A percentile compares a stretch with the other conserved stretches of the same genome.
These are phyloP conservation scores for Drosophila nigrodunni DNA, from an alignment of 1,140 invertebrate genomes.

Conservation along the genomic window DNA sequence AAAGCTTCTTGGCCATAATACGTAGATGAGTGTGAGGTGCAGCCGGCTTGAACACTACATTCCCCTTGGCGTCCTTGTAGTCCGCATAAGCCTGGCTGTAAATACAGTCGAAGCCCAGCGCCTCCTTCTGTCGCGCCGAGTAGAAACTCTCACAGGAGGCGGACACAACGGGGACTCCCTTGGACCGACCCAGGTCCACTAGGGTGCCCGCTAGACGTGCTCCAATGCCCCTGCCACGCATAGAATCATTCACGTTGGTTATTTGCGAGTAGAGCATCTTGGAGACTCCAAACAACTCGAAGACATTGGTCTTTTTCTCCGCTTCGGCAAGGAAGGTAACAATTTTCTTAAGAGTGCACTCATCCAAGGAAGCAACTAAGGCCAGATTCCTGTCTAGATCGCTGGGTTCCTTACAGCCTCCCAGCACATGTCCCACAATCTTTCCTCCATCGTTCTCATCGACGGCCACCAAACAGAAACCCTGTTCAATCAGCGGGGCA, in stretches of 20 bases:
- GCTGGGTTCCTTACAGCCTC: not conserved
- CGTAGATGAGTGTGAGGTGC: slow-evolving; percentile 44
- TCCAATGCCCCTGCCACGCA: slow-evolving; percentile 36
- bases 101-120: slow-evolving; percentile 44
- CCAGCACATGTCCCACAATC: not conserved
- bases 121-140: slow-evolving; percentile 43
- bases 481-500: not conserved
- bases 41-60: slow-evolving; percentile 39
- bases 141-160: slow-evolving; percentile 7
- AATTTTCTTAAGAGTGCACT: not conserved
- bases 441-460: not conserved
- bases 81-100: slow-evolving; percentile 43
- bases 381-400: not conserved
- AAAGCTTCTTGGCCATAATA: slow-evolving; percentile 36
- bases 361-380: not conserved
- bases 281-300: not conserved
- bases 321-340: not conserved
- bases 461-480: not conserved
- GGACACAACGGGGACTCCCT: not conserved
- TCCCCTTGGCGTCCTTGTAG: slow-evolving; percentile 49
- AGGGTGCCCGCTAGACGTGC: not conserved
- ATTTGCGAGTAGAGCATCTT: not conserved
- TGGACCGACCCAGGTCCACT: not conserved
- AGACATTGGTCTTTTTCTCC: not conserved
- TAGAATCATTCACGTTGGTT: slow-evolving; percentile 36